Percentiles rank a stretch among this genome's conserved stretches.
Evolutionary conservation across 2,113 vertebrate species (phyloP).

Genomic region (Daubentonia madagascariensis): DNA sequence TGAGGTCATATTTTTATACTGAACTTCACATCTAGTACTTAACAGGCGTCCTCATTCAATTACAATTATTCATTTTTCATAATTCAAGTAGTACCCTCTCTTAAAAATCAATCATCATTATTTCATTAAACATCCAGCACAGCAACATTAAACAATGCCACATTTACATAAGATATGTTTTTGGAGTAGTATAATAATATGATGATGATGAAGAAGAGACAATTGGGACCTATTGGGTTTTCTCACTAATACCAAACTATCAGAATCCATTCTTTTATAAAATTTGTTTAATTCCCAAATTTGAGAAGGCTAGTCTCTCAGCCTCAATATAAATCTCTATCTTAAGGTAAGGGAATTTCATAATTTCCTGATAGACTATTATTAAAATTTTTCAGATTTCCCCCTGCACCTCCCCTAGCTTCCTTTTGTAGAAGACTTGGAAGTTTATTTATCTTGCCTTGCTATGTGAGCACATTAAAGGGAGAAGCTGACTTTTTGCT

Average conservation of each 20-base stretch:
- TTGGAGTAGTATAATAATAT: neutral
- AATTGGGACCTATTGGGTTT: neutral
- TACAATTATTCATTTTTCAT: neutral
- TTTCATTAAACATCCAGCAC: neutral
- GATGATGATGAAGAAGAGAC: too few relatives aligned
- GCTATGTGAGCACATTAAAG: neutral
- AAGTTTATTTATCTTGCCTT: neutral
- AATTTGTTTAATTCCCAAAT: neutral
- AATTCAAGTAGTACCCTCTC: neutral
- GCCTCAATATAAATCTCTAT: neutral
- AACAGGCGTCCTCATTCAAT: neutral
- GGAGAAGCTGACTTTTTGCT: neutral
- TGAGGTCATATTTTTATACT: neutral
- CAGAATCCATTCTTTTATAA: neutral
- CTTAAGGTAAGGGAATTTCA: neutral
- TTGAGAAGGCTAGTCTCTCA: neutral
- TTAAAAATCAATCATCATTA: neutral
- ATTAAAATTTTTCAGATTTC: neutral
- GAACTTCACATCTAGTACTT: neutral
- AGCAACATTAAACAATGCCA: neutral
- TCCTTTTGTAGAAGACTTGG: neutral
- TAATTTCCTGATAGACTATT: neutral
- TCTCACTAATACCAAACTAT: neutral
- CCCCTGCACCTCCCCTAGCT: neutral
- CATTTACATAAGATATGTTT: neutral